Percentiles rank a stretch among this genome's conserved stretches.
Evolutionary conservation across 2,113 vertebrate species (phyloP).

Genomic region (Tympanuchus pallidicinctus): DNA sequence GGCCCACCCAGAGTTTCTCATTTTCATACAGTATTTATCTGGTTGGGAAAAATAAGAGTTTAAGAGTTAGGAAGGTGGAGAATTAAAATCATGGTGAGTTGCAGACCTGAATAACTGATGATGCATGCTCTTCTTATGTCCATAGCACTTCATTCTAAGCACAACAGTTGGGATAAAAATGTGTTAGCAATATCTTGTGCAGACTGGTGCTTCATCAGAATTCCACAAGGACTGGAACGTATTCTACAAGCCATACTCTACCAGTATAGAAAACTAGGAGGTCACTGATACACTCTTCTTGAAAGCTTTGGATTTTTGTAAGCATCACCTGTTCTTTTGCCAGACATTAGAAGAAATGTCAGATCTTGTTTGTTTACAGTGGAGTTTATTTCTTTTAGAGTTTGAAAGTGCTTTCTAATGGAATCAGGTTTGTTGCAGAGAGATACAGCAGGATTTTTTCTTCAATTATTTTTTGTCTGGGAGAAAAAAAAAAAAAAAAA

Average conservation of each 20-base stretch:
- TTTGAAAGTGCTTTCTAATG: not conserved
- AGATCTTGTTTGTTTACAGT: not conserved
- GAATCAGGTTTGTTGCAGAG: not conserved
- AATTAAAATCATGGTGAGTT: not conserved
- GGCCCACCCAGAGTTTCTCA: not conserved
- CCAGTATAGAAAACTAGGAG: not conserved
- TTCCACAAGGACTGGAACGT: not conserved
- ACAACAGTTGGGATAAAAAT: not conserved
- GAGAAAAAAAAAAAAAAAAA: not conserved
- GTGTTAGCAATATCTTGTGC: not conserved
- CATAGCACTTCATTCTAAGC: not conserved
- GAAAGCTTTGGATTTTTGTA: not conserved
- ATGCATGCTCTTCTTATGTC: not conserved
- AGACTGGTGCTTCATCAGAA: slow-evolving; percentile 26
- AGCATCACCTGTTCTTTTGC: not conserved
- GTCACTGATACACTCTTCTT: not conserved
- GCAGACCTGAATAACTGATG: not conserved
- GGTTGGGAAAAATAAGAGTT: not conserved
- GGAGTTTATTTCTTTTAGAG: not conserved
- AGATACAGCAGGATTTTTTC: not conserved
- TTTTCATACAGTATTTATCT: not conserved
- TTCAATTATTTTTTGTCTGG: not conserved
- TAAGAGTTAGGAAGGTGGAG: not conserved
- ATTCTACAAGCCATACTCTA: not conserved
- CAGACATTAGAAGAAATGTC: not conserved